Conservation (phyloP, 2,113 vertebrate species). For the Psittacus erithacus region DNA sequence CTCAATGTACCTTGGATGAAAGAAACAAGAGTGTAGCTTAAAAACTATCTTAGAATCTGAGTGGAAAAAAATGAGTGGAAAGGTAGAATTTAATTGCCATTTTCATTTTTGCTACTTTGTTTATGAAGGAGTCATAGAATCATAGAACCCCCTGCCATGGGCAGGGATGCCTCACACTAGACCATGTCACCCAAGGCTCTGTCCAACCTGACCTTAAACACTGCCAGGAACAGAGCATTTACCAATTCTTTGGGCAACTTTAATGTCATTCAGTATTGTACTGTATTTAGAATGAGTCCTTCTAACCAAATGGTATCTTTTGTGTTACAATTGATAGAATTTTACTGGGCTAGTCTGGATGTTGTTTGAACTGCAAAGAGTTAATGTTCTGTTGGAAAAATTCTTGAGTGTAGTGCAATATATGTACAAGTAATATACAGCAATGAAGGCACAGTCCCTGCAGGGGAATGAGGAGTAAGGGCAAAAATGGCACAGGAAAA, state of each 20-base stretch:
- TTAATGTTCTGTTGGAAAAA: neutral
- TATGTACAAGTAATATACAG: neutral
- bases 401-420: neutral
- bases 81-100: neutral
- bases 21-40: neutral
- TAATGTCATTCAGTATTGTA: neutral
- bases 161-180: neutral
- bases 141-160: neutral
- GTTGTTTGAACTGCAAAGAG: neutral
- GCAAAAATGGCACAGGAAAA: neutral
- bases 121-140: neutral
- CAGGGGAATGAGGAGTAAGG: neutral
- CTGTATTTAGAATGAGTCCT: neutral
- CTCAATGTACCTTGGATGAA: fast-evolving
- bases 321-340: neutral
- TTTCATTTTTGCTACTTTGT: neutral
- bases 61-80: neutral
- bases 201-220: neutral
- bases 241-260: neutral
- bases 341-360: neutral
- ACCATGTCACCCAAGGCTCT: neutral
- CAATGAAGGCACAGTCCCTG: neutral
- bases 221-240: neutral
- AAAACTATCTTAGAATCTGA: neutral
- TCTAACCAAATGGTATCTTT: neutral